Evolutionary conservation across 2,113 vertebrate species (phyloP), one percentile per base, ranked within the genome.

Genomic region (Centropus bengalensis): DNA sequence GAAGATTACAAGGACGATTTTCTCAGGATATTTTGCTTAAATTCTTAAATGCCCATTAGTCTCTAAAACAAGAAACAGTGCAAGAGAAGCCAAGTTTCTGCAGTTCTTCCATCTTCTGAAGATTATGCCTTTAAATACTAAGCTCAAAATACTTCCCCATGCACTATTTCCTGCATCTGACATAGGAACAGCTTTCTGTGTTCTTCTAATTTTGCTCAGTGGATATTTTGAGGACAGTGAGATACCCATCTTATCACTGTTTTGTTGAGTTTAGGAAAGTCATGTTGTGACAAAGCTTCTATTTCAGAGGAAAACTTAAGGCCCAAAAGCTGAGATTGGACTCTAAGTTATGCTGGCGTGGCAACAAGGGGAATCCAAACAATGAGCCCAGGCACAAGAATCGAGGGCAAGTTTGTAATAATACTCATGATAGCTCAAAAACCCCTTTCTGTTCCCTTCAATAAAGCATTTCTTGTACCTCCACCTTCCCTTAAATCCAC

Each of bases 341-440:
- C 30, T 68, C 60, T 14, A 30, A 30, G 84, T 76, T 92, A 79
- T 6, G 32, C 78, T 87, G 91, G 82, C 55, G 12, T 64, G 38
- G 66, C 63, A 82, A 89, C 84, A 95, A 70, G 86, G 49, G 52
- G 66, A 18, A 91, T 75, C 27, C 49, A 89, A 79, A 94, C 62
- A 89, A 49, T 52, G 14, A 81, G 47, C 60, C 64, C 3, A 66
- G 73, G 38, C n/a, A 86, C 22, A 30, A 69, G 88, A 77, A 76
- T 76, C 27, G 58, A 71, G 40, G 32, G 81, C 70, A 87, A 64
- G 58, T 76, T 44, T 84, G 66, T 47, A 76, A 40, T 55, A 82
- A 59, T 28, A 42, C 7, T 69, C 30, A 40, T 5, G 28, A 87
- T 0, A 75, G 30, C 66, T 85, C 23, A 63, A 63, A 78, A 79